Conservation (phyloP, 2,113 vertebrate species). For the Tauraco erythrolophus region DNA sequence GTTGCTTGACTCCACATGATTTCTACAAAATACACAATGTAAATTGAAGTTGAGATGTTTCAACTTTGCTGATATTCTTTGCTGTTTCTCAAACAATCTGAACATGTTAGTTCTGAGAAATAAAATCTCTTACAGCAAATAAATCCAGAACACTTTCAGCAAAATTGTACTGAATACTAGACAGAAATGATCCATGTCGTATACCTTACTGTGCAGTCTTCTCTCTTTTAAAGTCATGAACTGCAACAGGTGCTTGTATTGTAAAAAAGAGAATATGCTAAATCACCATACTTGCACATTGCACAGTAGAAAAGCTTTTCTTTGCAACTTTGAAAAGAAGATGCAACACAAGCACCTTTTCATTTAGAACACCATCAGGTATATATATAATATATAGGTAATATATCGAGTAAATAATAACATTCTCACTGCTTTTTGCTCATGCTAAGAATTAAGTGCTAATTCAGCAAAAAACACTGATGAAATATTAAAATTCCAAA, state of each 20-base stretch:
- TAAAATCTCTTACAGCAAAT: background rate
- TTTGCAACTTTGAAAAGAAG: background rate
- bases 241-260: background rate
- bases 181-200: background rate
- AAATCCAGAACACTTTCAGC: background rate
- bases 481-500: background rate
- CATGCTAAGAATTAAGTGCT: background rate
- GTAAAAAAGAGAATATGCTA: background rate
- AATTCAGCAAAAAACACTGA: background rate
- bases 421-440: background rate
- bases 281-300: background rate
- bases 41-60: slow-evolving; percentile 23
- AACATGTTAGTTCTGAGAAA: background rate
- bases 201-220: background rate
- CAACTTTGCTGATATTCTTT: background rate
- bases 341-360: background rate
- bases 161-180: background rate
- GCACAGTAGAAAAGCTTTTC: background rate
- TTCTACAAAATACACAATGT: background rate
- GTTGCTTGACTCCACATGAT: background rate
- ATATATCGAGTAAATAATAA: background rate
- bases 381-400: too few species aligned
- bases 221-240: background rate
- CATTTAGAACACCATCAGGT: background rate
- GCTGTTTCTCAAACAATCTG: background rate